Conservation (phyloP, 53 echinoderm and acorn worm species). For the Temnopleurus reevesii region DNA sequence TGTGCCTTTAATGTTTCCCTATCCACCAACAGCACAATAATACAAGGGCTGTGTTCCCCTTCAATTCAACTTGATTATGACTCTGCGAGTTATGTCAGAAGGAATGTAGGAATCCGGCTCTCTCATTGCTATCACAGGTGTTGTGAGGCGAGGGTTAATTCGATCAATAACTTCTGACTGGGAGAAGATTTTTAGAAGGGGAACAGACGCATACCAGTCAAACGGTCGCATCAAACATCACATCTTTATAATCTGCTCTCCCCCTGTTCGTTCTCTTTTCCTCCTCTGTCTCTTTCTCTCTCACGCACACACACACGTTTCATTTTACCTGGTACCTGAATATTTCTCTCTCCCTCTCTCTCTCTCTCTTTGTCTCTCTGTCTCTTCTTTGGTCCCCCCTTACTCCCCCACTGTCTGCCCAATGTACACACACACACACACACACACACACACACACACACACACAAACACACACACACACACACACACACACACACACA, state of each 20-base stretch:
- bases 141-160: conserved; percentile 51
- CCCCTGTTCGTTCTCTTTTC: too few species aligned
- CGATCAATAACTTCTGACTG: conserved; percentile 53
- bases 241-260: neutral
- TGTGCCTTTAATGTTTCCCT: too few species aligned
- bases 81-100: conserved; percentile 46
- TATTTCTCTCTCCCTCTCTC: neutral
- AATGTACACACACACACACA: too few species aligned
- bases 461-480: too few species aligned
- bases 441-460: too few species aligned
- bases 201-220: conserved; percentile 17
- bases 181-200: conserved; percentile 18
- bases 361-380: neutral
- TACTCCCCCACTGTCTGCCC: too few species aligned
- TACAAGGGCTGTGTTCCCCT: too few species aligned
- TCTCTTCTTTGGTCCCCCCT: too few species aligned
- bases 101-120: conserved; percentile 25
- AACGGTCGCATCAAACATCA: neutral
- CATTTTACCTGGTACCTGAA: too few species aligned
- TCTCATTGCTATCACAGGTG: conserved; percentile 58
- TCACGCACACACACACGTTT: neutral
- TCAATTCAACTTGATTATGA: conserved; percentile 54
- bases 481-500: too few species aligned
- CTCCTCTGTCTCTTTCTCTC: neutral
- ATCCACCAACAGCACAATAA: neutral